Conservation (phyloP, 2,888 invertebrate species). For the Dichetophora obliterata region DNA sequence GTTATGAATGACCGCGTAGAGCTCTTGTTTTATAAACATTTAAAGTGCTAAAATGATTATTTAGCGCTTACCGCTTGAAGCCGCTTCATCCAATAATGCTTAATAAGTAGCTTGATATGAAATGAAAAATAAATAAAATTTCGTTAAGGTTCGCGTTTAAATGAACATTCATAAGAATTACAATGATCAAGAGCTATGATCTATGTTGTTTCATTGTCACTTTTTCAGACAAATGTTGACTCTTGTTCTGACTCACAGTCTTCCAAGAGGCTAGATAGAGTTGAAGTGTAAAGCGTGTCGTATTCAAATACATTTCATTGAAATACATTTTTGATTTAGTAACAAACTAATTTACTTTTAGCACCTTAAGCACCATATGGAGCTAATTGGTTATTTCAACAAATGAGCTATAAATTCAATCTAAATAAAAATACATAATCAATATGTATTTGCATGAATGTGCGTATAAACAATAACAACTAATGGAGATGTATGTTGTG, state of each 20-base stretch:
- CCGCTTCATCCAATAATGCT: constrained; percentile 48
- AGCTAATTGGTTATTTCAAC: neutral
- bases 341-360: neutral
- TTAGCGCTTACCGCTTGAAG: constrained; percentile 50
- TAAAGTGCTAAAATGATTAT: constrained; percentile 6
- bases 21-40: constrained; percentile 14
- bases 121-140: neutral
- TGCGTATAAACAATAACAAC: neutral
- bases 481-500: neutral
- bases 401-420: neutral
- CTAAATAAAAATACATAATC: neutral
- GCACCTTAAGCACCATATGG: neutral
- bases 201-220: too few species aligned
- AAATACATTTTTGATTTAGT: neutral
- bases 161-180: neutral
- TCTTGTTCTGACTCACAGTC: too few species aligned
- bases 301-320: too few species aligned
- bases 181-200: too few species aligned
- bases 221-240: too few species aligned
- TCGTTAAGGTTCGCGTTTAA: neutral
- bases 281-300: too few species aligned
- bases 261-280: too few species aligned
- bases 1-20: neutral
- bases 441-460: constrained; percentile 7
- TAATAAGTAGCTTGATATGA: constrained; percentile 48